Conservation (phyloP, 2,888 invertebrate species). For the Tuta absoluta region DNA sequence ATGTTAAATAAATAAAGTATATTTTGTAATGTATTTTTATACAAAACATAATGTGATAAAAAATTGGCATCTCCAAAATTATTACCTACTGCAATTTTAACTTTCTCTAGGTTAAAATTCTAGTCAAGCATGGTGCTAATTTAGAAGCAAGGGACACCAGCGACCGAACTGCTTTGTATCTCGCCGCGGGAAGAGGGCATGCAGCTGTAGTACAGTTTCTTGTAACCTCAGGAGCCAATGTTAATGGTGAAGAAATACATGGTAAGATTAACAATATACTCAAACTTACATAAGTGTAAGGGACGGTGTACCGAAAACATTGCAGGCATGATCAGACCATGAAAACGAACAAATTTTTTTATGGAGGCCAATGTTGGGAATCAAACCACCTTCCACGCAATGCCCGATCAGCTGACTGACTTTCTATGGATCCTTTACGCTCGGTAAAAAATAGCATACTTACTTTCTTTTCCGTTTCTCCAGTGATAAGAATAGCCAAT, state of each 20-base stretch:
- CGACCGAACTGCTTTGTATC: conserved; percentile 79
- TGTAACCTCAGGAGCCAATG: conserved; percentile 81
- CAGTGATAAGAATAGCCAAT: background rate
- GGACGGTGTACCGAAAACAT: too few relatives aligned
- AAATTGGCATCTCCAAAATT: conserved; percentile 4
- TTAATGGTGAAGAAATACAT: conserved; percentile 86
- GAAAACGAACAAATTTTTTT: too few relatives aligned
- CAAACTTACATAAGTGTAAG: background rate
- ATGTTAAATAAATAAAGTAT: too few relatives aligned
- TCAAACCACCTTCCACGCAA: too few relatives aligned
- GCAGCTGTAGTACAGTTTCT: conserved; percentile 76
- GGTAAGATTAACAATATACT: conserved; percentile 54
- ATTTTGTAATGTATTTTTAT: too few relatives aligned
- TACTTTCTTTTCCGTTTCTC: too few relatives aligned
- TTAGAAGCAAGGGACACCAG: conserved; percentile 82
- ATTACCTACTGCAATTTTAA: background rate
- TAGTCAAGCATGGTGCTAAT: conserved; percentile 78
- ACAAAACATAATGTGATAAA: background rate
- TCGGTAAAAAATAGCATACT: too few relatives aligned
- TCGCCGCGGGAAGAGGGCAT: conserved; percentile 66
- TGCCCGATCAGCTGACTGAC: too few relatives aligned
- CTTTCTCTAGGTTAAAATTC: conserved; percentile 68
- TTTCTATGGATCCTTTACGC: too few relatives aligned
- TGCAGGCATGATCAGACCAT: too few relatives aligned
- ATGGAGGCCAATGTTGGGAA: too few relatives aligned